Conservation (phyloP, 2,797 vertebrate species). For the Poeciliopsis turneri region DNA sequence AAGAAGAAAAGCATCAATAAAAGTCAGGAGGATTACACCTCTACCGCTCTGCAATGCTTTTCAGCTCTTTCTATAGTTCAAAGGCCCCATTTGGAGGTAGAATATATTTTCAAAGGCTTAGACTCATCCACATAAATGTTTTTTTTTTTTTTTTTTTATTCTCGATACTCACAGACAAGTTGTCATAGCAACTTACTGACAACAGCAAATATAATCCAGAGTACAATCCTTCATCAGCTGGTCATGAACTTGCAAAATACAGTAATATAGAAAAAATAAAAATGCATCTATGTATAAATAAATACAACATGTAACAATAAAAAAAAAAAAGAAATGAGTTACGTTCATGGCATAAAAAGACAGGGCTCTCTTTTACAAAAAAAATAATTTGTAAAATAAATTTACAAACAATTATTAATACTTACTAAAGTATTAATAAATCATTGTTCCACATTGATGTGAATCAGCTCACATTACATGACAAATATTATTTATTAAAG, state of each 20-base stretch:
- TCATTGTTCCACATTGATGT: not conserved
- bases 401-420: no score
- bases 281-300: no score
- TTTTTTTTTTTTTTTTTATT: no score
- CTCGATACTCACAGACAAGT: no score
- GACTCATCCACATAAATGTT: not conserved
- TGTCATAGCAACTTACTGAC: no score
- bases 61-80: constrained; percentile 13
- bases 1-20: constrained; percentile 28
- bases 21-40: constrained; percentile 19
- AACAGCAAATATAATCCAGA: no score
- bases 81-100: not conserved
- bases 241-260: no score
- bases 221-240: no score
- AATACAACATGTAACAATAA: no score
- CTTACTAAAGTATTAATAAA: not conserved
- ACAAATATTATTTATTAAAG: not conserved
- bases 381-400: not conserved
- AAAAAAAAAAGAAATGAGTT: not conserved
- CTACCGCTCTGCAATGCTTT: constrained; percentile 6
- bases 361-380: not conserved
- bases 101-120: not conserved
- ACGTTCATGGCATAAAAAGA: not conserved
- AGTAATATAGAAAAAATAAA: no score
- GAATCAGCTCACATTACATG: not conserved